Evolutionary conservation across 2,113 vertebrate genomes (phyloP).

Genomic region (Myrmecobius fasciatus): DNA sequence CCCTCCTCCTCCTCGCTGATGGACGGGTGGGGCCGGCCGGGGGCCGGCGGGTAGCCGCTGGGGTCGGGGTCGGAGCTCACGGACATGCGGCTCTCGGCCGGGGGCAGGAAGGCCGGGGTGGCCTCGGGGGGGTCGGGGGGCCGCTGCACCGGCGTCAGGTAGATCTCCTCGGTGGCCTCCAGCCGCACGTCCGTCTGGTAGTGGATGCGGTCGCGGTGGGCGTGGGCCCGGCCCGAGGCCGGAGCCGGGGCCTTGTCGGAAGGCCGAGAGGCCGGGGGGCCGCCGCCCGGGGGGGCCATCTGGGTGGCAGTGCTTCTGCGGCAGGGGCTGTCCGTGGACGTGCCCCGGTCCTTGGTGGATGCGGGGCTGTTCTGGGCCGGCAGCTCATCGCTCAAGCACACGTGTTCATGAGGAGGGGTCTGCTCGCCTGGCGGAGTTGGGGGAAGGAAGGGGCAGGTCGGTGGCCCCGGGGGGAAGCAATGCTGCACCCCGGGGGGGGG

Average conservation of each 20-base stretch:
- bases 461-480: not conserved
- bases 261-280: slow-evolving; percentile 77
- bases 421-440: slow-evolving; percentile 88
- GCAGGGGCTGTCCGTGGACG: slow-evolving; percentile 93
- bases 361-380: slow-evolving; percentile 88
- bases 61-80: slow-evolving; percentile 94
- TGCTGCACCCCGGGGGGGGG: not conserved
- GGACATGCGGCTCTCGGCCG: slow-evolving; percentile 94
- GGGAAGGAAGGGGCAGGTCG: not conserved
- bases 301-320: slow-evolving; percentile 88
- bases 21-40: slow-evolving; percentile 91
- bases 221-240: slow-evolving; percentile 68
- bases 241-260: slow-evolving; percentile 77
- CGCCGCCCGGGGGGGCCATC: slow-evolving; percentile 82
- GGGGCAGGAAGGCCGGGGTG: slow-evolving; percentile 84
- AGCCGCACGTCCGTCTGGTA: slow-evolving; percentile 93
- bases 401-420: slow-evolving; percentile 92
- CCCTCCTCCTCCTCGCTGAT: slow-evolving; percentile 95
- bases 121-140: slow-evolving; percentile 89
- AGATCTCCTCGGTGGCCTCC: slow-evolving; percentile 98
- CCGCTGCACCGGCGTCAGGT: slow-evolving; percentile 94
- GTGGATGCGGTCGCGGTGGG: slow-evolving; percentile 90
- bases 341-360: slow-evolving; percentile 96
- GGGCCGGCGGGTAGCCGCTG: slow-evolving; percentile 87
- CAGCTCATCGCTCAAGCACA: slow-evolving; percentile 96